phyloP scores from a whole-genome alignment of 2,888 invertebrate genomes.

The Hirtodrosophila cameraria region DNA sequence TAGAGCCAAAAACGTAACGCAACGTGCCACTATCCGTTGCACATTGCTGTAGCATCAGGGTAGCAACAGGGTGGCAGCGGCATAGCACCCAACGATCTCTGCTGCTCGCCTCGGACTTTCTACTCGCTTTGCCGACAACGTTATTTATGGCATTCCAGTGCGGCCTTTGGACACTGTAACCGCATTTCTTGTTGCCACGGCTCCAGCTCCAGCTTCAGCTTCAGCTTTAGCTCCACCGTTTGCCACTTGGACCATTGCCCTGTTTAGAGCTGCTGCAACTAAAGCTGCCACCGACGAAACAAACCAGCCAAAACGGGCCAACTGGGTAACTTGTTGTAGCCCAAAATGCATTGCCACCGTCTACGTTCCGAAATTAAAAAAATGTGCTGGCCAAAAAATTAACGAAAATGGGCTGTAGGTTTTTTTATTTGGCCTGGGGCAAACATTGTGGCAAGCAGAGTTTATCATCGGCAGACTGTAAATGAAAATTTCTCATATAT shows the following conservation, averaged over 20 bases:
- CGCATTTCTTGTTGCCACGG: conserved; percentile 72
- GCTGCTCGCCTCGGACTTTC: conserved; percentile 43
- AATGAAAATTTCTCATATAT: conserved; percentile 53
- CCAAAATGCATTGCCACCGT: conserved; percentile 54
- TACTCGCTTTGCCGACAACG: conserved; percentile 71
- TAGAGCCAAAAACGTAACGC: conserved; percentile 80
- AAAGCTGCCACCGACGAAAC: conserved; percentile 24
- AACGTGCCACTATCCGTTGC: conserved; percentile 56
- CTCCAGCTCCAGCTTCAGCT: conserved; percentile 2
- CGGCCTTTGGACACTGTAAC: conserved; percentile 81
- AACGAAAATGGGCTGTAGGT: conserved; percentile 62
- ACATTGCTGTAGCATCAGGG: conserved; percentile 38
- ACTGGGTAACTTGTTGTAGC: conserved; percentile 41
- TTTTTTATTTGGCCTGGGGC: conserved; percentile 23
- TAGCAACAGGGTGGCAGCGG: conserved; percentile 12
- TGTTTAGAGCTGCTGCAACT: conserved; percentile 59
- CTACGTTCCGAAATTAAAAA: conserved; percentile 67
- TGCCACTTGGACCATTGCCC: conserved; percentile 69
- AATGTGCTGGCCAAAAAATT: conserved; percentile 62
- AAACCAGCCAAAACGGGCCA: conserved; percentile 16
- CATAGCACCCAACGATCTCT: conserved; percentile 41
- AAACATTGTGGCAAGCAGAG: conserved; percentile 8
- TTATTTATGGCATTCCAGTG: conserved; percentile 79
- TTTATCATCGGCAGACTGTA: conserved; percentile 53
- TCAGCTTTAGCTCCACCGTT: conserved; percentile 17